Conservation (phyloP, 2,797 vertebrate genomes). For the Microchirus variegatus region DNA sequence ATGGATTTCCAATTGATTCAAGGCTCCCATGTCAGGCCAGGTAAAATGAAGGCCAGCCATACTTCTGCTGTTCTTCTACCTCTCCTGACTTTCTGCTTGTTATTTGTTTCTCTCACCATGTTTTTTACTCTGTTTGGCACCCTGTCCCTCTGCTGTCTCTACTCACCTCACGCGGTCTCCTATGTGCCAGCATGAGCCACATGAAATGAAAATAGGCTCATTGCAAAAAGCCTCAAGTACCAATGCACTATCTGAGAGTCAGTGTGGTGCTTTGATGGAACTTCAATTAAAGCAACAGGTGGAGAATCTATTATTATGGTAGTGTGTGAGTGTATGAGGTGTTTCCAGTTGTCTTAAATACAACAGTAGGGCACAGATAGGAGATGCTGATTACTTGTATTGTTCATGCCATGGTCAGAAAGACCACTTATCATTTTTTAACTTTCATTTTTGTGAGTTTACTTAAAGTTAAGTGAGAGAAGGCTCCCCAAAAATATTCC, state of each 20-base stretch:
- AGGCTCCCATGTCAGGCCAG: too few species aligned
- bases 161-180: constrained; percentile 10
- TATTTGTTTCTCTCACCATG: constrained; percentile 53
- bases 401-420: too few species aligned
- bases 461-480: too few species aligned
- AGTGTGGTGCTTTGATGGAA: constrained; percentile 26
- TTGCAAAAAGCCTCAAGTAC: constrained; percentile 41
- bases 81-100: constrained; percentile 20
- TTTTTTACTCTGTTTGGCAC: constrained; percentile 35
- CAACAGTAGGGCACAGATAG: background rate
- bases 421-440: too few species aligned
- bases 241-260: constrained; percentile 16
- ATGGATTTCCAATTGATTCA: too few species aligned
- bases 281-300: constrained; percentile 46
- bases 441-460: too few species aligned
- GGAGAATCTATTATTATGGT: constrained; percentile 34
- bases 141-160: constrained; percentile 25
- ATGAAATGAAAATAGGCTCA: constrained; percentile 40
- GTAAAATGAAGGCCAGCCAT: too few species aligned
- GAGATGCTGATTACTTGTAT: too few species aligned
- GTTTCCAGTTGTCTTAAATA: background rate
- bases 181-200: constrained; percentile 35
- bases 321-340: constrained; percentile 9
- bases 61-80: too few species aligned
- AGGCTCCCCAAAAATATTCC: too few species aligned